Base-by-base conservation (phyloP, 2,797 vertebrate genomes). In the Sebastes diaconus region DNA sequence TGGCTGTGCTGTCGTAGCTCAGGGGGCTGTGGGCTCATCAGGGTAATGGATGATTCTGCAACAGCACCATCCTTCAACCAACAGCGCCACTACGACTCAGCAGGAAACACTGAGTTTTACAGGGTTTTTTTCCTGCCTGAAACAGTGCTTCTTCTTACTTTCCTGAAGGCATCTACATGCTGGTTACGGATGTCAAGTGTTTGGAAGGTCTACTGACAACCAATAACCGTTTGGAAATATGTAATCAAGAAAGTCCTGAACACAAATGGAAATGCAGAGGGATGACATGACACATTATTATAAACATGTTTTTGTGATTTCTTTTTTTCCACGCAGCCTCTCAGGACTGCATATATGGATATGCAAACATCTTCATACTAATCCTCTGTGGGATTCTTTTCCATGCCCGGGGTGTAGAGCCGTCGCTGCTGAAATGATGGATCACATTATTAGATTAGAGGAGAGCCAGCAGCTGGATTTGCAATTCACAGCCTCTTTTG, bases 371-470 rank as follows among this genome's bases (percentile, higher is more conserved):
- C 79, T 77, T 77, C 57, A 88, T 74, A 54, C 73, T 70, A 86
- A 92, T 86, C 89, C 89, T 92, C 91, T 50, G 68, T 67, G 90
- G 93, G 86, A 91, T 88, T 88, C 29, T 50, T 73, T 68, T 73
- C 76, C 64, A 75, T 85, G 83, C 77, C 81, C 32, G 73, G 67
- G 78, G 69, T 89, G 79, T 61, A 57, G 89, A 87, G 86, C 71
- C 74, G 77, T 82, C 77, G 22, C 76, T 39, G 69, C 80, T 87
- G 81, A 91, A 85, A 93, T 93, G 94, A 94, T 94, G 93, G 92
- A 94, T 94, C 91, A 92, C 93, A 89, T 94, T 91, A 94, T 94
- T 93, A 93, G 92, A 91, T 92, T 84, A 90, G 36, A 85, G 83
- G 71, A 84, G 83, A 87, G 83, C 81, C 66, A 63, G 85, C 77